Conservation (phyloP, 1,140 invertebrate species). For the Brachionus angularis region DNA sequence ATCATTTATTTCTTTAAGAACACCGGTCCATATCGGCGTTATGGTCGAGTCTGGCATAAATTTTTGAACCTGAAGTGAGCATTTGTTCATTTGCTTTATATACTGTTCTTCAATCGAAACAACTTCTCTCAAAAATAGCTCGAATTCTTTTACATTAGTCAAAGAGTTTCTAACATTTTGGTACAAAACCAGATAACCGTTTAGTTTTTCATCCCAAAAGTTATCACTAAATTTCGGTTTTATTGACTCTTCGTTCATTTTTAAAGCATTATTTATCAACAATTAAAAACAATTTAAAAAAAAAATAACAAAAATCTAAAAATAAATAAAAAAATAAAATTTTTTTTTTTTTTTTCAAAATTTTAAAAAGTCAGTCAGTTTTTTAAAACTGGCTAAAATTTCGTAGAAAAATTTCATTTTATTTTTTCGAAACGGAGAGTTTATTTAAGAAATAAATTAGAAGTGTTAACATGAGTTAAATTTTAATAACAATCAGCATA, state of each 20-base stretch:
- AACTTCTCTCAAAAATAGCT: constrained; percentile 1
- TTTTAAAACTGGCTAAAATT: too few species aligned
- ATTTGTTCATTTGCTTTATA: not conserved
- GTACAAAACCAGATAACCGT: not conserved
- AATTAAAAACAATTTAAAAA: too few species aligned
- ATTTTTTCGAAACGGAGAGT: too few species aligned
- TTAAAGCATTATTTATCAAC: too few species aligned
- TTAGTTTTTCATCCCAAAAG: constrained; percentile 25
- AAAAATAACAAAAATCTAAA: constrained; percentile 3
- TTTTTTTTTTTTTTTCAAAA: too few species aligned
- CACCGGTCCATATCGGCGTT: not conserved
- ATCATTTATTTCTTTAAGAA: not conserved
- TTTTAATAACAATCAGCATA: constrained; percentile 28
- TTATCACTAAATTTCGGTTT: constrained; percentile 40
- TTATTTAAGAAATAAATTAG: too few species aligned
- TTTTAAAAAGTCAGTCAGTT: too few species aligned
- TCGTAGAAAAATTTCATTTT: too few species aligned
- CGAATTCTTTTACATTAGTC: constrained; percentile 10
- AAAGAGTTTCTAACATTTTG: constrained; percentile 17
- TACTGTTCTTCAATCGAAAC: not conserved
- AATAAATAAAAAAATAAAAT: too few species aligned
- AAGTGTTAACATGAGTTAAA: too few species aligned
- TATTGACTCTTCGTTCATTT: too few species aligned
- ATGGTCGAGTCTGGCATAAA: constrained; percentile 1
- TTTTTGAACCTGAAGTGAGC: not conserved